Conservation (phyloP, 2,888 invertebrate genomes). For the Andrena hattorfiana region DNA sequence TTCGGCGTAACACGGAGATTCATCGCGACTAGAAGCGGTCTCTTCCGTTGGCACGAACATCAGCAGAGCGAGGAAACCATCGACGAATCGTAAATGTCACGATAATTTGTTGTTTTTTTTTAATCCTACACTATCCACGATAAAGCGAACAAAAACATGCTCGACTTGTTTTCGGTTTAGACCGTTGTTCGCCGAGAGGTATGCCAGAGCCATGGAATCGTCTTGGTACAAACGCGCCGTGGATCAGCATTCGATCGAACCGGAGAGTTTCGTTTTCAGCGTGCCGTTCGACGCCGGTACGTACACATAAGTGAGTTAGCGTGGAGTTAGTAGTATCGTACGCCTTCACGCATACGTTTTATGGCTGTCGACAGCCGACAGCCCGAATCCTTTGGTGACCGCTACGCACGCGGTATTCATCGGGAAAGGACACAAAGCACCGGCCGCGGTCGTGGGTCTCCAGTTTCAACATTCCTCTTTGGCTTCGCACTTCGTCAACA, state of each 20-base stretch:
- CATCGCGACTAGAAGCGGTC: slow-evolving; percentile 95
- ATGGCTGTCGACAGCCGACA: slow-evolving; percentile 83
- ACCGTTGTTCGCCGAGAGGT: slow-evolving; percentile 91
- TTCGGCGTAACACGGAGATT: slow-evolving; percentile 94
- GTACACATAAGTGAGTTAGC: slow-evolving; percentile 16
- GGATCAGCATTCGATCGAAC: slow-evolving; percentile 94
- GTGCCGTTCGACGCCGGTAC: slow-evolving; percentile 91
- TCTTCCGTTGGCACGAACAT: slow-evolving; percentile 95
- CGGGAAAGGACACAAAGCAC: slow-evolving; percentile 93
- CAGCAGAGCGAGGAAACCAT: slow-evolving; percentile 86
- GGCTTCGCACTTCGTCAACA: slow-evolving; percentile 94
- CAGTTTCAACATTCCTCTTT: slow-evolving; percentile 94
- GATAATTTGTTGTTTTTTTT: neutral
- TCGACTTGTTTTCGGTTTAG: slow-evolving; percentile 84
- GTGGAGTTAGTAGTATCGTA: no score
- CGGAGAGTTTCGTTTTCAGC: slow-evolving; percentile 96
- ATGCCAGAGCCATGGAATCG: slow-evolving; percentile 93
- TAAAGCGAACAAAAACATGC: neutral
- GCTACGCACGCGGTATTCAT: slow-evolving; percentile 97
- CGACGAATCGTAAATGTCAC: slow-evolving; percentile 89
- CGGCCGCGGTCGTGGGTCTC: slow-evolving; percentile 96
- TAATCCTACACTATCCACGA: neutral
- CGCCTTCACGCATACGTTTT: no score
- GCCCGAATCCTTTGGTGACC: slow-evolving; percentile 89
- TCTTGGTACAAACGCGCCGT: slow-evolving; percentile 96